Evolutionary conservation across 2,797 vertebrate species (phyloP).

Genomic region (Dendrocincla fuliginosa): DNA sequence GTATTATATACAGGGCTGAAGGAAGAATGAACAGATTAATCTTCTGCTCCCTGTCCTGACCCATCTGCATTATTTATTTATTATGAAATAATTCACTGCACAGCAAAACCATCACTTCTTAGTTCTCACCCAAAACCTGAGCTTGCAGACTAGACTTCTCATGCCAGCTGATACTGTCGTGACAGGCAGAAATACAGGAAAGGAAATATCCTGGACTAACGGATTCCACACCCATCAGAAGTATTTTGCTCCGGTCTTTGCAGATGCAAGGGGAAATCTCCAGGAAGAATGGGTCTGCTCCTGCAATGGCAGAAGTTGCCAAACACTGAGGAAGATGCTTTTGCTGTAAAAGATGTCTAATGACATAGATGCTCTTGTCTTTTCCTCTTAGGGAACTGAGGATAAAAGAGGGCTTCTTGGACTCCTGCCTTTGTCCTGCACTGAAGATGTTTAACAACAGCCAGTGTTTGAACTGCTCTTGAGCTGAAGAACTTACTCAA

Average conservation of each 20-base stretch:
- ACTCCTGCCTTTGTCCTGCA: neutral
- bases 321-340: neutral
- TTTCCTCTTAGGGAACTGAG: neutral
- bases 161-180: neutral
- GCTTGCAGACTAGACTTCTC: neutral
- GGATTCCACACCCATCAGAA: neutral
- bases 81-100: neutral
- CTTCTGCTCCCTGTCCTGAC: constrained; percentile 7
- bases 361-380: neutral
- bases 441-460: neutral
- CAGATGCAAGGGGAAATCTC: neutral
- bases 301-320: neutral
- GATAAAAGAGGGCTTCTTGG: neutral
- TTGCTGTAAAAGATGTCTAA: neutral
- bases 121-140: neutral
- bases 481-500: neutral
- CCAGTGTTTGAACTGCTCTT: neutral
- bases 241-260: neutral
- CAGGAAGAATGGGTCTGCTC: neutral
- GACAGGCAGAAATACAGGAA: neutral
- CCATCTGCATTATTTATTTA: constrained; percentile 28
- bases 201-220: neutral
- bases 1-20: neutral
- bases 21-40: neutral
- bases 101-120: neutral